Evolutionary conservation across 2,888 invertebrate species (phyloP).

Genomic region (Tricholauxania praeusta): DNA sequence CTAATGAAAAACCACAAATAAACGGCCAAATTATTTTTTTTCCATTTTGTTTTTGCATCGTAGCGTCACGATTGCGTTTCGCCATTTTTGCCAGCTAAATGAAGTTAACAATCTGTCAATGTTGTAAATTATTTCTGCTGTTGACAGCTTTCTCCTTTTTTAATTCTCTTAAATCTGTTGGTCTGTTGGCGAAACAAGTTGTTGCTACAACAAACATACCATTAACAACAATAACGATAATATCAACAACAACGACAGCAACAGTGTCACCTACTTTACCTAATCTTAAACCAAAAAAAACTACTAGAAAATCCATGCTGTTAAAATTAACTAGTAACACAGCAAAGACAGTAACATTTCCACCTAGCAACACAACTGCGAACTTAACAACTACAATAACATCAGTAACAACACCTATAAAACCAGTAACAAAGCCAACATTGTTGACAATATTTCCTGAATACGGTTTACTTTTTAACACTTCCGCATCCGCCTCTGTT

Average conservation of each 20-base stretch:
- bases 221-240: constrained; percentile 37
- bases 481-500: too few species aligned
- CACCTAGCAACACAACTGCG: constrained; percentile 28
- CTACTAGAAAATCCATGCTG: too few species aligned
- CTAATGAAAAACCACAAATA: constrained; percentile 36
- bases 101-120: constrained; percentile 68
- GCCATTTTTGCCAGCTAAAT: constrained; percentile 57
- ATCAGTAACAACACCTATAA: constrained; percentile 35
- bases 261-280: neutral
- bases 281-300: too few species aligned
- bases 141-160: constrained; percentile 66
- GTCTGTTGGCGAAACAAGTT: constrained; percentile 42
- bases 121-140: constrained; percentile 68
- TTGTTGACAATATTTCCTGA: constrained; percentile 32
- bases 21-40: constrained; percentile 15
- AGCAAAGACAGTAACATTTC: constrained; percentile 26
- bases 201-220: constrained; percentile 27
- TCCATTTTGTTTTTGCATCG: constrained; percentile 12
- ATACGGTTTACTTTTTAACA: too few species aligned
- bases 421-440: constrained; percentile 30
- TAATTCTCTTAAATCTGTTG: constrained; percentile 56
- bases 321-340: neutral
- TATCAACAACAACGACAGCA: constrained; percentile 35
- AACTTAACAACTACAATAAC: constrained; percentile 42
- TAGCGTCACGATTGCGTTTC: constrained; percentile 23